Conservation (phyloP, 2,113 vertebrate species). For the Pangasianodon gigas region DNA sequence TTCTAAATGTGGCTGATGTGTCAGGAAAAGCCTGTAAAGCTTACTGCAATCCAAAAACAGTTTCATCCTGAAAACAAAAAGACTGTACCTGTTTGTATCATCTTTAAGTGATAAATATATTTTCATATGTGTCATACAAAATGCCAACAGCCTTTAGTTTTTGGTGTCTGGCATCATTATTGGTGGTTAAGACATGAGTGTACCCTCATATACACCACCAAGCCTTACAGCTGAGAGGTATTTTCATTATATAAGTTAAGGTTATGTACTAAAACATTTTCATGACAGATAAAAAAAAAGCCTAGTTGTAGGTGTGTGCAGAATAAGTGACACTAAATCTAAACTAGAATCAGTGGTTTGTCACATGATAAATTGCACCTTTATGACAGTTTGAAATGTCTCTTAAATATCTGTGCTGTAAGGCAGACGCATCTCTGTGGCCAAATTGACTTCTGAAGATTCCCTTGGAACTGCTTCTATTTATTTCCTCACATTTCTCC, state of each 20-base stretch:
- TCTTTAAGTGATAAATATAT: not conserved
- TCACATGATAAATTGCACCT: conserved; percentile 8
- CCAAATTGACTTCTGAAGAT: conserved; percentile 35
- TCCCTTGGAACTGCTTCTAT: conserved; percentile 24
- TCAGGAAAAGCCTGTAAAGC: not conserved
- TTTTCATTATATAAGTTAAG: conserved; percentile 6
- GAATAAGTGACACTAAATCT: not conserved
- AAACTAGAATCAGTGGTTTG: not conserved
- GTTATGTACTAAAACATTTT: conserved; percentile 14
- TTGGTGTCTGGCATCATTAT: not conserved
- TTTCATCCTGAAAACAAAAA: not conserved
- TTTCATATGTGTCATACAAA: not conserved
- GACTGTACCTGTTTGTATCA: not conserved
- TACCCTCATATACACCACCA: not conserved
- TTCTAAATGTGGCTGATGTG: not conserved
- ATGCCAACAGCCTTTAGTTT: not conserved
- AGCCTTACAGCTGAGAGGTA: not conserved
- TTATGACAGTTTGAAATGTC: conserved; percentile 18
- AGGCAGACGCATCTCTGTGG: conserved; percentile 16
- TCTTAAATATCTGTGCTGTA: conserved; percentile 10
- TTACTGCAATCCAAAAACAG: not conserved
- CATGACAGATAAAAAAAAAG: not conserved
- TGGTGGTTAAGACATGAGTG: not conserved
- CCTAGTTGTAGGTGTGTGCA: not conserved
- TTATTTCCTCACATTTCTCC: conserved; percentile 41